A percentile compares a stretch with the other conserved stretches of the same genome.
phyloP scores from a whole-genome alignment of 2,113 vertebrate genomes.

The Nansenia antarctica region DNA sequence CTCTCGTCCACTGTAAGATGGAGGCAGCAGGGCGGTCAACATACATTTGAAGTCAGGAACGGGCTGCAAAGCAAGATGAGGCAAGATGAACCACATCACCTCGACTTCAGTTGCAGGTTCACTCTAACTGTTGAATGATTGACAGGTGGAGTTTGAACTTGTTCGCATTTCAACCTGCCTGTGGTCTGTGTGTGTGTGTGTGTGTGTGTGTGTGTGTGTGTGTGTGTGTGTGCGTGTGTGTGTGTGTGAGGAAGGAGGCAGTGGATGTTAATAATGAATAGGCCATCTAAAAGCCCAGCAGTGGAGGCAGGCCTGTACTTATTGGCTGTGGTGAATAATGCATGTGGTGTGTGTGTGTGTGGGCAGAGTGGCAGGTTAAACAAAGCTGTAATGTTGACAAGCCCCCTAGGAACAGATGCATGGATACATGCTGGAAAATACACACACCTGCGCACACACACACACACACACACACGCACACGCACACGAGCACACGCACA shows the following conservation, averaged over 20 bases:
- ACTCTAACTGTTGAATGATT: not conserved
- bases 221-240: not conserved
- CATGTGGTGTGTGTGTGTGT: conserved; percentile 8
- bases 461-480: not conserved
- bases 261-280: conserved; percentile 30
- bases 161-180: conserved; percentile 23
- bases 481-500: not conserved
- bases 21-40: too few relatives aligned
- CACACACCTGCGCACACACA: too few relatives aligned
- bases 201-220: too few relatives aligned
- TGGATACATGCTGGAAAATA: not conserved
- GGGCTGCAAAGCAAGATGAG: too few relatives aligned
- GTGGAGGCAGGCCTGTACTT: conserved; percentile 9
- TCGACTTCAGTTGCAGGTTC: not conserved
- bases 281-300: conserved; percentile 15
- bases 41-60: too few relatives aligned
- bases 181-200: conserved; percentile 5
- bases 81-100: not conserved
- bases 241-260: too few relatives aligned
- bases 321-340: conserved; percentile 34
- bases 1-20: too few relatives aligned
- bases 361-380: conserved; percentile 29
- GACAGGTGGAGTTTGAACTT: not conserved
- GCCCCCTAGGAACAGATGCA: not conserved
- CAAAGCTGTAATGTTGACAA: conserved; percentile 24